Evolutionary conservation across 2,113 vertebrate species (phyloP).

Genomic region (Thamnaconus septentrionalis): DNA sequence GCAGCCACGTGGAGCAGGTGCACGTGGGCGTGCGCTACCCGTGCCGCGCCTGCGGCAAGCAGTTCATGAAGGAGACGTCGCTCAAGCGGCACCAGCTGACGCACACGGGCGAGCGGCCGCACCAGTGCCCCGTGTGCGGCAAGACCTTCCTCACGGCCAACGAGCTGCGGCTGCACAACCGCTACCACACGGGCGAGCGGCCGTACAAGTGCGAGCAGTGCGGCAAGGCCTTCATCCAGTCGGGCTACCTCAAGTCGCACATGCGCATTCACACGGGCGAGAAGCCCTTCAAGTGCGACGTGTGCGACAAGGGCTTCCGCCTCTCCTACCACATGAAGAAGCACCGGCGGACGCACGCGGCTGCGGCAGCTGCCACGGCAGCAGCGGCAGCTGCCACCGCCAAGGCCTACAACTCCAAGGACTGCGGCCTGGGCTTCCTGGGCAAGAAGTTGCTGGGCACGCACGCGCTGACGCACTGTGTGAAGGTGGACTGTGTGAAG

Average conservation of each 20-base stretch:
- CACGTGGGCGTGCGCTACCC: conserved; percentile 73
- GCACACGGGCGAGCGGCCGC: conserved; percentile 70
- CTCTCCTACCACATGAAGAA: conserved; percentile 74
- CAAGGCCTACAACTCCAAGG: conserved; percentile 59
- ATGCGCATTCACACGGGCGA: conserved; percentile 76
- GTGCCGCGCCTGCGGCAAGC: conserved; percentile 68
- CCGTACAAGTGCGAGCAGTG: conserved; percentile 73
- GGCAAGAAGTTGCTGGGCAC: conserved; percentile 65
- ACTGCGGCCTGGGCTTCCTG: conserved; percentile 51
- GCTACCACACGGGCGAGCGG: conserved; percentile 73
- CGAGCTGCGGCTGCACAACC: conserved; percentile 67
- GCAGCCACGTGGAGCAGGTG: conserved; percentile 69
- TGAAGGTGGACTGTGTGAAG: conserved; percentile 50
- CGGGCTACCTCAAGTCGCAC: conserved; percentile 72
- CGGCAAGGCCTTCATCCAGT: conserved; percentile 74
- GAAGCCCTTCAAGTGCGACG: conserved; percentile 70
- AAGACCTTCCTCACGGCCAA: conserved; percentile 75
- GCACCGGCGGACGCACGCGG: conserved; percentile 63
- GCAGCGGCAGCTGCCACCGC: background rate
- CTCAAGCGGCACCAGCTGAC: conserved; percentile 72
- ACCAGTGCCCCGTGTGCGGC: conserved; percentile 68
- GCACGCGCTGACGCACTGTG: conserved; percentile 55
- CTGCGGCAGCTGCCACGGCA: conserved; percentile 21
- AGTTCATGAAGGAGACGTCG: conserved; percentile 74
- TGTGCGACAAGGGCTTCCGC: conserved; percentile 68